Percentiles rank a stretch among this genome's conserved stretches.
phyloP scores from a whole-genome alignment of 2,888 invertebrate species.

The Drosophila suboccidentalis region DNA sequence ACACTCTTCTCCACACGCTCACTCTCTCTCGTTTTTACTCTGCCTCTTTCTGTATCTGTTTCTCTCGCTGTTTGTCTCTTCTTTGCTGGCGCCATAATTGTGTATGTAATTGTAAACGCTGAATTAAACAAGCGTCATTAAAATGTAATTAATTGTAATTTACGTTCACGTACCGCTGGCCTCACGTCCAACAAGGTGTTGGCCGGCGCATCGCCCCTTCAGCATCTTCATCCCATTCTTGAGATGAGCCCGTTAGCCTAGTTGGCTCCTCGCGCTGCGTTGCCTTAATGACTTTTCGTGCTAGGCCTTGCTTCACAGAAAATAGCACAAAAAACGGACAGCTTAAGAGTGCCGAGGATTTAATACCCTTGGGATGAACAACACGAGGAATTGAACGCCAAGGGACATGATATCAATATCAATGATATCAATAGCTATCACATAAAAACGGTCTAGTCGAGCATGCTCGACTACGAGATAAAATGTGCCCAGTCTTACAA shows the following conservation, averaged over 20 bases:
- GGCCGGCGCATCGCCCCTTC: constrained; percentile 28
- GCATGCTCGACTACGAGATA: not conserved
- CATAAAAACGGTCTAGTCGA: not conserved
- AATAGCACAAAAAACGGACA: not conserved
- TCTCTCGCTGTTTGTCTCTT: constrained; percentile 8
- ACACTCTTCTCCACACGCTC: constrained; percentile 22
- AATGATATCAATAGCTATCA: too few relatives aligned
- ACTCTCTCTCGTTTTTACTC: constrained; percentile 18
- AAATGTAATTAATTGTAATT: constrained; percentile 84
- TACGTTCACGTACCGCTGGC: constrained; percentile 71
- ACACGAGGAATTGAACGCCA: not conserved
- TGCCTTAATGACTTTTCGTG: constrained; percentile 51
- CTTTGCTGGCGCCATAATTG: constrained; percentile 70
- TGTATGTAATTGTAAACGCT: constrained; percentile 82
- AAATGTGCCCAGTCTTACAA: not conserved
- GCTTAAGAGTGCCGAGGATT: not conserved
- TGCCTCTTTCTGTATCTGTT: constrained; percentile 26
- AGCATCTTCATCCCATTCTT: constrained; percentile 44
- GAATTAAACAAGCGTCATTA: constrained; percentile 84
- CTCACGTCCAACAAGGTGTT: constrained; percentile 58
- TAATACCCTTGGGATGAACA: constrained; percentile 1
- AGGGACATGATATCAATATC: not conserved
- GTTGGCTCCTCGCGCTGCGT: constrained; percentile 22
- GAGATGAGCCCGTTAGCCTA: constrained; percentile 54
- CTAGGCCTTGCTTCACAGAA: constrained; percentile 17